Evolutionary conservation across 1,140 invertebrate species (phyloP).

Genomic region (Pseudoatta argentina): DNA sequence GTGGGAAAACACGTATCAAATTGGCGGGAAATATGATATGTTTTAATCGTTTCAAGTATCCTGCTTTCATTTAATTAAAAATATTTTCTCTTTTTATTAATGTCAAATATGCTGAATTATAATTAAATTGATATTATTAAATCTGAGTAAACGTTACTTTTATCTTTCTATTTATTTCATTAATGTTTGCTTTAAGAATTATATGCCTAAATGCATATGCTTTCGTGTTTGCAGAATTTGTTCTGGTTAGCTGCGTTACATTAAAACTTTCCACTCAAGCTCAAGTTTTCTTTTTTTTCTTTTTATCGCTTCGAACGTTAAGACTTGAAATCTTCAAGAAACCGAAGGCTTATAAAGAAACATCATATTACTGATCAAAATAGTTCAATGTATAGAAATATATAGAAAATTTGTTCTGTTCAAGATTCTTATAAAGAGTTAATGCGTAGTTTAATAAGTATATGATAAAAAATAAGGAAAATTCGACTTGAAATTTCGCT

Average conservation of each 20-base stretch:
- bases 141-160: not conserved
- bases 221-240: not conserved
- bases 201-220: not conserved
- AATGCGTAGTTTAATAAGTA: not conserved
- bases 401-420: not conserved
- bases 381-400: not conserved
- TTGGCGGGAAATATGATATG: conserved; percentile 62
- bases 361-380: not conserved
- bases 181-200: not conserved
- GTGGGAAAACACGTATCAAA: conserved; percentile 32
- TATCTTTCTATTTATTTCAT: not conserved
- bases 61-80: not conserved
- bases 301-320: not conserved
- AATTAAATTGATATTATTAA: not conserved
- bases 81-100: not conserved
- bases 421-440: not conserved
- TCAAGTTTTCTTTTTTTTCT: not conserved
- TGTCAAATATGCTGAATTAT: not conserved
- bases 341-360: not conserved
- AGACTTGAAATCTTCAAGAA: not conserved
- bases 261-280: not conserved
- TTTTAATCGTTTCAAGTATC: not conserved
- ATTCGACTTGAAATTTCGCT: not conserved
- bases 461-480: not conserved
- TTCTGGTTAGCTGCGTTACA: not conserved